Conservation (phyloP, 1,140 invertebrate genomes). For the Rhagoletis pomonella region DNA sequence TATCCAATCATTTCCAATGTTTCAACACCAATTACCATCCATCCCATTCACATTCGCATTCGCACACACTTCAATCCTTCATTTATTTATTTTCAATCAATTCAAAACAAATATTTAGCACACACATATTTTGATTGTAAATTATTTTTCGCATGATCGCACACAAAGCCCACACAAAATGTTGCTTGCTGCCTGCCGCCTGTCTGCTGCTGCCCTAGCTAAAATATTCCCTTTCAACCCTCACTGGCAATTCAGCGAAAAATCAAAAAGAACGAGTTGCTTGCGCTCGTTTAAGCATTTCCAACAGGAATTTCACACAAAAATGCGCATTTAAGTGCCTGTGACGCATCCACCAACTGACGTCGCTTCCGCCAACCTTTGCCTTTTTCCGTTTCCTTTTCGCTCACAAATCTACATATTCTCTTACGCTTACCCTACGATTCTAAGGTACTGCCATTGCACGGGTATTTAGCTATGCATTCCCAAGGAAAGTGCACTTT, state of each 20-base stretch:
- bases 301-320: constrained; percentile 42
- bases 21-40: no score
- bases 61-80: neutral
- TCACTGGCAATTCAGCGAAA: neutral
- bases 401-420: neutral
- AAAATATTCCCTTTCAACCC: neutral
- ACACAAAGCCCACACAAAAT: neutral
- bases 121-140: constrained; percentile 34
- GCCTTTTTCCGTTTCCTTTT: constrained; percentile 24
- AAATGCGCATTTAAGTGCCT: constrained; percentile 47
- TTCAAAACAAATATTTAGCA: constrained; percentile 26
- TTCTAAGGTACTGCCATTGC: neutral
- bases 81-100: constrained; percentile 41
- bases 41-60: neutral
- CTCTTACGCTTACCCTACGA: neutral
- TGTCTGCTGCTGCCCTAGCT: neutral
- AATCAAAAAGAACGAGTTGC: neutral
- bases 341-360: constrained; percentile 29
- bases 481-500: neutral
- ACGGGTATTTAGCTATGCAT: no score
- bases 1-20: no score
- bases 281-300: constrained; percentile 41
- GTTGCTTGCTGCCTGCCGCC: neutral
- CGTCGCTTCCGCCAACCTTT: neutral
- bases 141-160: neutral